Base-by-base conservation (phyloP, 2,113 vertebrate species). In the Stegastes partitus region DNA sequence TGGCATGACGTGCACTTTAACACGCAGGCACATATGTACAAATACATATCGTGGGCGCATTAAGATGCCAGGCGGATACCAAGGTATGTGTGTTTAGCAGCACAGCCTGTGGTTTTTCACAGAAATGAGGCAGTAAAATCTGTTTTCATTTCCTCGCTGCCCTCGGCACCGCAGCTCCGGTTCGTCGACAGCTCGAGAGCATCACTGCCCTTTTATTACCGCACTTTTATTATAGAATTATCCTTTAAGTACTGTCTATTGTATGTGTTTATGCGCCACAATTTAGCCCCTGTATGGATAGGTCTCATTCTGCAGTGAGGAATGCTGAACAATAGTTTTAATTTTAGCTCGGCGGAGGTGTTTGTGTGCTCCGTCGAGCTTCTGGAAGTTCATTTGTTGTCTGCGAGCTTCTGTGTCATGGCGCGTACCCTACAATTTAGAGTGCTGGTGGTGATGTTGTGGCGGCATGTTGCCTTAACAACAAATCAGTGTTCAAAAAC, bases 381-480 rank as follows among this genome's bases (percentile, higher is more conserved):
- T 22, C 49, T 54, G 44, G 57, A 82, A 26, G 67, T 67, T 82
- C 68, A 39, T 64, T 49, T 1, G 0, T 34, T 4, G 9, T 72
- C 71, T 54, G 59, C 31, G 59, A 55, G 76, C 74, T 66, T 71
- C 34, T 73, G 53, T 64, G 42, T 62, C 66, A 45, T 49, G 7
- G 55, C 67, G 68, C 21, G 4, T 34, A 47, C 63, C 68, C 80
- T 71, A 3, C 75, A 76, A 84, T 84, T 77, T 21, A 67, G 44
- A 59, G 39, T 0, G 15, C 18, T 26, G 47, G 68, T 22, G 28
- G 76, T 19, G 49, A 83, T 81, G 69, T 70, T 62, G 57, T 39
- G 64, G 80, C 7, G 11, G 68, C 59, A 19, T 34, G 79, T 79
- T 81, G 68, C 83, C 83, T 50, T 83, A 75, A 81, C 73, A 68